A percentile compares a stretch with the other conserved stretches of the same genome.
Conservation (phyloP, 1,140 invertebrate genomes). For the Mizuhopecten yessoensis region DNA sequence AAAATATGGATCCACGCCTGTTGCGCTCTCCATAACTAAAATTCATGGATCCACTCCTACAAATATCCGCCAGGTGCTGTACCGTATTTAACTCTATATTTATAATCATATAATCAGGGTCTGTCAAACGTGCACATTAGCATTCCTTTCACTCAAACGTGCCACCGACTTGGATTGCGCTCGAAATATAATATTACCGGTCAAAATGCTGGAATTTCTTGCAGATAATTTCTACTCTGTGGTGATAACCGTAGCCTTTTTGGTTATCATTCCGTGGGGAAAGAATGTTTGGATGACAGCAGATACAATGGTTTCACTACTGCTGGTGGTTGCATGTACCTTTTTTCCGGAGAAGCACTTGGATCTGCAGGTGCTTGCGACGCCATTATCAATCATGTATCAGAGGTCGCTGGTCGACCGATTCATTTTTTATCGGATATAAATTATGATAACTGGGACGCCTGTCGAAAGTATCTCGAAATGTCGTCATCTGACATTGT, state of each 20-base stretch:
- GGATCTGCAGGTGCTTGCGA: neutral
- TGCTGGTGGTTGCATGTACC: neutral
- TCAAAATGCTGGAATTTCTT: neutral
- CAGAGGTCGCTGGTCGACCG: too few relatives aligned
- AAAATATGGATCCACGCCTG: too few relatives aligned
- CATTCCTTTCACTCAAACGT: neutral
- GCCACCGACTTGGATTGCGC: neutral
- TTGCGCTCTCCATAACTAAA: too few relatives aligned
- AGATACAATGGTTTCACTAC: neutral
- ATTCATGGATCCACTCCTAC: too few relatives aligned
- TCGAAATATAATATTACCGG: neutral
- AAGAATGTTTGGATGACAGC: slow-evolving; percentile 18
- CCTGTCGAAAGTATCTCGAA: too few relatives aligned
- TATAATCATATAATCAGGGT: neutral
- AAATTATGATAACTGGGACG: too few relatives aligned
- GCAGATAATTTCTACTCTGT: neutral
- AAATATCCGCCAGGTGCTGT: neutral
- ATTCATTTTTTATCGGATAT: too few relatives aligned
- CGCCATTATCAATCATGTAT: neutral
- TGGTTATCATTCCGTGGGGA: neutral
- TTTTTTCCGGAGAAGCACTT: neutral
- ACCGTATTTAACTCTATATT: neutral
- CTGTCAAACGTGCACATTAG: neutral
- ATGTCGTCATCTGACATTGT: too few relatives aligned
- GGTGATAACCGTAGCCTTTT: neutral